phyloP scores from a whole-genome alignment of 1,140 invertebrate genomes.

The Drosophila chauvacae region DNA sequence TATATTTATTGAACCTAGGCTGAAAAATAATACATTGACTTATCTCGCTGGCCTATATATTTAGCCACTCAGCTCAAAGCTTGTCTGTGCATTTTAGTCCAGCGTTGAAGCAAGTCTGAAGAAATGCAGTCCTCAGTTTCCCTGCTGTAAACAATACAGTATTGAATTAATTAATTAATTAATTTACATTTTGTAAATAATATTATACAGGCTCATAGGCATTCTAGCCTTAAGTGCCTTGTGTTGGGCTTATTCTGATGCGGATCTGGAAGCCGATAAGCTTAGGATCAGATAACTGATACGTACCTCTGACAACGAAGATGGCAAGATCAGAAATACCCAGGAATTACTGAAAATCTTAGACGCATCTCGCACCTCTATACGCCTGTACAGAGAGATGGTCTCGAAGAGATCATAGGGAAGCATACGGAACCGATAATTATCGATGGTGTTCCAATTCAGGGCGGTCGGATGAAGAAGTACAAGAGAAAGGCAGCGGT shows the following conservation, averaged over 20 bases:
- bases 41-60: constrained; percentile 11
- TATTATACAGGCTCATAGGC: not conserved
- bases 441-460: constrained; percentile 10
- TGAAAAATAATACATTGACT: not conserved
- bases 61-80: not conserved
- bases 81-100: constrained; percentile 5
- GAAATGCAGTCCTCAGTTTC: not conserved
- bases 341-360: constrained; percentile 7
- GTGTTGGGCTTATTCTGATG: not conserved
- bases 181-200: not conserved
- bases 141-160: not conserved
- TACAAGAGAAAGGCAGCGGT: not conserved
- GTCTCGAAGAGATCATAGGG: not conserved
- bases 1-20: no score
- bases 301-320: not conserved
- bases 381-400: not conserved
- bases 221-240: not conserved
- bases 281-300: not conserved
- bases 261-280: not conserved
- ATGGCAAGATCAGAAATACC: constrained; percentile 1
- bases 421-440: not conserved
- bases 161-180: not conserved
- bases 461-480: not conserved
- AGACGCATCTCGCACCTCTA: not conserved
- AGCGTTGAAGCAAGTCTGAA: not conserved